Evolutionary conservation across 2,113 vertebrate genomes (phyloP).

Genomic region (Lophochroa leadbeateri): DNA sequence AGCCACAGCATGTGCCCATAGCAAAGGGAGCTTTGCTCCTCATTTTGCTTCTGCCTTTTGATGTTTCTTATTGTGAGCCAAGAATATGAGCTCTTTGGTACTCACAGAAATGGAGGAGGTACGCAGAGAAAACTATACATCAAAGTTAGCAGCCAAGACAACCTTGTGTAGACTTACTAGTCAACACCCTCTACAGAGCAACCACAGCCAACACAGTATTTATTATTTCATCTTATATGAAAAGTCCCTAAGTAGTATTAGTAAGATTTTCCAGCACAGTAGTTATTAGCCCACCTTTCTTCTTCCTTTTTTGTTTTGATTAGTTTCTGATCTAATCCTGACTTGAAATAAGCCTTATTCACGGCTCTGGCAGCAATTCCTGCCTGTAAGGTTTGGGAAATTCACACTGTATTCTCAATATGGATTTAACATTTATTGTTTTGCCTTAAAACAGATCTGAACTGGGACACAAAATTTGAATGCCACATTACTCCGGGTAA

Average conservation of each 20-base stretch:
- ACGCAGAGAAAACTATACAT: neutral
- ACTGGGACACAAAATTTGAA: neutral
- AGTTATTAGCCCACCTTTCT: neutral
- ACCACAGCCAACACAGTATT: neutral
- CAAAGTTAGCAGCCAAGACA: neutral
- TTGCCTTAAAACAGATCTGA: neutral
- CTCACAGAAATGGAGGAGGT: neutral
- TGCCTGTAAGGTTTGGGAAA: neutral
- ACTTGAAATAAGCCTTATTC: neutral
- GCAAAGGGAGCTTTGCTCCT: neutral
- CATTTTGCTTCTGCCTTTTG: constrained; percentile 9
- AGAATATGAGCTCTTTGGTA: neutral
- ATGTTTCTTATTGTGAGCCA: neutral
- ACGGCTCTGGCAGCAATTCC: neutral
- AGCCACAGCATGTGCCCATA: neutral
- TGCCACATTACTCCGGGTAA: neutral
- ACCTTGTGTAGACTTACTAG: neutral
- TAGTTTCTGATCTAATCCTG: neutral
- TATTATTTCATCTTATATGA: neutral
- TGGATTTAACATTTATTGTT: neutral
- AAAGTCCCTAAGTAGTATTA: neutral
- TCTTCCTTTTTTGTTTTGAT: neutral
- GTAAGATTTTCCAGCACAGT: constrained; percentile 3
- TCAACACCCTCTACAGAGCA: neutral
- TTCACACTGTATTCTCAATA: neutral